Conservation (phyloP, 2,888 invertebrate species). For the Gastracanthus pulcherrimus region DNA sequence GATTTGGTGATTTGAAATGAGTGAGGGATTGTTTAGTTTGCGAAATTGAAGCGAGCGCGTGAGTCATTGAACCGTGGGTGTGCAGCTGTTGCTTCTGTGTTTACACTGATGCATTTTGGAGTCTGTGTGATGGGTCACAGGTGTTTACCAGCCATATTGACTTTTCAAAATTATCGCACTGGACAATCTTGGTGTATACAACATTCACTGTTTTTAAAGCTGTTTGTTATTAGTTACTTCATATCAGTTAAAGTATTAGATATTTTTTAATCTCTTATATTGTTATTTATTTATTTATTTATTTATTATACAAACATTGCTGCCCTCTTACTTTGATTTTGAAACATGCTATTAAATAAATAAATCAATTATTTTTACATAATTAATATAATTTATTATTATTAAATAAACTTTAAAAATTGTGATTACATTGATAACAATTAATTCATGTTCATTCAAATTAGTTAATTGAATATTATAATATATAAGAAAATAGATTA, state of each 20-base stretch:
- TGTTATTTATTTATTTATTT: too few relatives aligned
- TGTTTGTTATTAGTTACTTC: too few relatives aligned
- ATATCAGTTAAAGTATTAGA: too few relatives aligned
- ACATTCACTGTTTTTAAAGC: neutral
- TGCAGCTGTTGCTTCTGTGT: neutral
- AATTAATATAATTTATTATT: too few relatives aligned
- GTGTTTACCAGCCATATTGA: neutral
- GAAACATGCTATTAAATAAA: too few relatives aligned
- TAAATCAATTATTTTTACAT: too few relatives aligned
- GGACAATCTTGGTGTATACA: neutral
- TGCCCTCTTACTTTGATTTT: neutral
- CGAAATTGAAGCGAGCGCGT: neutral
- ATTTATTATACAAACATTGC: neutral
- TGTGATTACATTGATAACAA: too few relatives aligned
- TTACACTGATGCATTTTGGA: neutral
- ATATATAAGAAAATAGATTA: too few relatives aligned
- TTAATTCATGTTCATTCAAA: too few relatives aligned
- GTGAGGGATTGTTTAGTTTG: neutral
- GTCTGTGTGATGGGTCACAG: neutral
- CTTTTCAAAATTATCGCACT: neutral
- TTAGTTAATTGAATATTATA: too few relatives aligned
- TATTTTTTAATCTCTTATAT: too few relatives aligned
- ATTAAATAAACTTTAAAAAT: too few relatives aligned
- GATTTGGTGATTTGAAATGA: neutral
- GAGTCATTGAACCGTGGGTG: neutral